phyloP scores from a whole-genome alignment of 2,113 vertebrate genomes.

The Rhynchopsitta pachyrhyncha region DNA sequence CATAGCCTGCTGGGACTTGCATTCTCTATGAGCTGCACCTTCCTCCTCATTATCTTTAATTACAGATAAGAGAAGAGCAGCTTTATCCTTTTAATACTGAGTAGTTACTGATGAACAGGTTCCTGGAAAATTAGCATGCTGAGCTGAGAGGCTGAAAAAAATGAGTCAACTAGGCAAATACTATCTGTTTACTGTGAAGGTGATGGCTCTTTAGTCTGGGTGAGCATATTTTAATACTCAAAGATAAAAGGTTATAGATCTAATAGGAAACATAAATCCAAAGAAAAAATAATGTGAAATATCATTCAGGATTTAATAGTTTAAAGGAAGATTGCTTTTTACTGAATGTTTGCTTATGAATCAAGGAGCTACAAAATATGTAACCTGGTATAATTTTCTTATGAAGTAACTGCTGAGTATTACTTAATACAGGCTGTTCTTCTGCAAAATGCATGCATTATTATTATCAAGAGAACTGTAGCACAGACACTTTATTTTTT shows the following conservation, averaged over 20 bases:
- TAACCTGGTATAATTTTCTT: background rate
- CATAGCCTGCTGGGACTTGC: background rate
- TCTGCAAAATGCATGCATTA: background rate
- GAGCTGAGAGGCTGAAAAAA: background rate
- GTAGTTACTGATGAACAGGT: background rate
- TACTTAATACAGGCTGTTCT: background rate
- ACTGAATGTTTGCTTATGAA: background rate
- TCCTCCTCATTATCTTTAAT: background rate
- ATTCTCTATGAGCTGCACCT: background rate
- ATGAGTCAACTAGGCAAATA: background rate
- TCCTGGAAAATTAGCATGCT: background rate
- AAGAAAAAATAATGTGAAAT: background rate
- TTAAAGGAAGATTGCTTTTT: background rate
- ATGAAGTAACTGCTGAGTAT: background rate
- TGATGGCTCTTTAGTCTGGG: background rate
- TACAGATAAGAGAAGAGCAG: background rate
- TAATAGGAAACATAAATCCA: background rate
- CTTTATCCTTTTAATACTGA: background rate
- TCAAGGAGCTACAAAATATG: background rate
- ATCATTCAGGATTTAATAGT: background rate
- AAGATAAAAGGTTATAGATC: background rate
- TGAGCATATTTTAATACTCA: background rate
- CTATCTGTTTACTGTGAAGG: background rate
- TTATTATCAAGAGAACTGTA: background rate
- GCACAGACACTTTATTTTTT: background rate